Evolutionary conservation across 2,797 vertebrate genomes (phyloP), one percentile per base, ranked within the genome.

Genomic region (Leuciscus waleckii): DNA sequence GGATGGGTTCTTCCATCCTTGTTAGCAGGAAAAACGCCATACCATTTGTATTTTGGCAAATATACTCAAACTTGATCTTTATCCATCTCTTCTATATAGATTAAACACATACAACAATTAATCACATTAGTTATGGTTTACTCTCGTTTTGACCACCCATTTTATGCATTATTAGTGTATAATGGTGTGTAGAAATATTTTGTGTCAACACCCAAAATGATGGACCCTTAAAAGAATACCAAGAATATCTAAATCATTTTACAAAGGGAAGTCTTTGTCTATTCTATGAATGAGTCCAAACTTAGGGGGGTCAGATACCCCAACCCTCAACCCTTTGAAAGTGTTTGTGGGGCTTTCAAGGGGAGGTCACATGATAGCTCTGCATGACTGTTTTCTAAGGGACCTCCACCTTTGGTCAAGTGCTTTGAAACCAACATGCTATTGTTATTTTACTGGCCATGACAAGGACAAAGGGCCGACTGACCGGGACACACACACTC

Each of bases 381-480:
- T 91, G 87, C 90, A 92, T 85, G 91, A 92, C 91, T 92, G 91
- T 91, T 87, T 85, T 88, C 56, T 78, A 89, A 87, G 85, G 84
- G 88, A 85, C 68, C 88, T 91, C 89, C 95, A 92, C 90, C 87
- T 91, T 91, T 90, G 91, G 89, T 89, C 91, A 93, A 93, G 92
- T 88, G 90, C 92, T 95, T 93, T 93, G 93, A 93, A 93, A 92
- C 94, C 93, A 94, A 92, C 92, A 92, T 92, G 88, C 92, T 91
- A 92, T 95, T 95, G 93, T 96, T 93, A 87, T 95, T 95, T 95
- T 93, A 94, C 89, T 93, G 93, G 88, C 92, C 91, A 87, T 90
- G 92, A 95, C 94, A 92, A 91, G 94, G 91, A 95, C 95, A 96
- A 92, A 95, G 77, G 85, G 69, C 65, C 46, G 79, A 83, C 86